Percentiles rank a stretch among this genome's conserved stretches.
Evolutionary conservation across 1,140 invertebrate genomes (phyloP).

Genomic region (Nephila pilipes): DNA sequence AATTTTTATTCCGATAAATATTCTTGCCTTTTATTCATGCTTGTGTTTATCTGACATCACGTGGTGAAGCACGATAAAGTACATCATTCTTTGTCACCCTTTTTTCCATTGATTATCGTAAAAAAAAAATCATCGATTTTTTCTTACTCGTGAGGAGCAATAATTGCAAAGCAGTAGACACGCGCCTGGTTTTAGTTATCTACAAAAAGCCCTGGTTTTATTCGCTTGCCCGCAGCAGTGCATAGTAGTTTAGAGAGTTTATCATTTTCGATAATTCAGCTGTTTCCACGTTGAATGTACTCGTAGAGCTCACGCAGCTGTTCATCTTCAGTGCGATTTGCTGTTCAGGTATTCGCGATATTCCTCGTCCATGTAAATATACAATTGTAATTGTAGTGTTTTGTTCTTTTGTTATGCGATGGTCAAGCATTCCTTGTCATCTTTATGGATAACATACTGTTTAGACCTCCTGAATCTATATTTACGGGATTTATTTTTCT

Average conservation of each 20-base stretch:
- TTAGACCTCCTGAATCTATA: conserved; percentile 7
- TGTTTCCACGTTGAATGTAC: conserved; percentile 1
- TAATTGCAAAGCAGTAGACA: background rate
- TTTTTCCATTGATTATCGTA: background rate
- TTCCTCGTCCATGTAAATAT: background rate
- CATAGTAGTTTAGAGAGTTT: background rate
- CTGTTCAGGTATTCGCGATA: background rate
- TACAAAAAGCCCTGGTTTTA: background rate
- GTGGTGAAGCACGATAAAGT: background rate
- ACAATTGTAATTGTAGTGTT: background rate
- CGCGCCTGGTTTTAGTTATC: background rate
- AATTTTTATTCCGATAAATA: background rate
- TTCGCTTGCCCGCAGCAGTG: background rate
- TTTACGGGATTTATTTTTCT: conserved; percentile 57
- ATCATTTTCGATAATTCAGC: background rate
- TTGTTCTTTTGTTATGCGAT: background rate
- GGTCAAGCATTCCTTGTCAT: background rate
- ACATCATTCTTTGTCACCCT: background rate
- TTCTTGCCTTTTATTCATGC: background rate
- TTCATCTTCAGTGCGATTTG: background rate
- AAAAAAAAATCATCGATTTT: background rate
- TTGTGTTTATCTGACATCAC: background rate
- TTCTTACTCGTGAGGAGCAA: background rate
- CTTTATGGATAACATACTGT: conserved; percentile 46
- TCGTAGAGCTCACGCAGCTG: background rate